Percentiles rank a stretch among this genome's conserved stretches.
phyloP scores from a whole-genome alignment of 1,140 invertebrate genomes.

The Bilobella aurantiaca region DNA sequence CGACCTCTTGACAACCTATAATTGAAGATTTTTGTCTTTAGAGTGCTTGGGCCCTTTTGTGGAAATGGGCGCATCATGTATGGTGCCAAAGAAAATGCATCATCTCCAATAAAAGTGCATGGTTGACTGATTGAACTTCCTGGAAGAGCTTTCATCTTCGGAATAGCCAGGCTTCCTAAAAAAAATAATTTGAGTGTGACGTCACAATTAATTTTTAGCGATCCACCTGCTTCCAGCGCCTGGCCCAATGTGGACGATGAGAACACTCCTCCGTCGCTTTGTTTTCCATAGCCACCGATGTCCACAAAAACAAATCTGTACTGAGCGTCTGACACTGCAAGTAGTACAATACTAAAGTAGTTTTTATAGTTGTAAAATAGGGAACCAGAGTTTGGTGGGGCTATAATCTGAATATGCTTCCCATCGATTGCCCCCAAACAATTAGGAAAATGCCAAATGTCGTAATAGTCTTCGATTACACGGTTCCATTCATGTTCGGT shows the following conservation, averaged over 20 bases:
- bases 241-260: neutral
- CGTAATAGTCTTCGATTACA: neutral
- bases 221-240: slow-evolving; percentile 11
- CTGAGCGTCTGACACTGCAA: slow-evolving; percentile 35
- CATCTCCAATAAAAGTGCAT: slow-evolving; percentile 36
- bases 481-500: neutral
- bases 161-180: slow-evolving; percentile 16
- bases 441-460: slow-evolving; percentile 37
- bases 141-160: slow-evolving; percentile 20
- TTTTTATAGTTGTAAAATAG: slow-evolving; percentile 43
- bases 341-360: slow-evolving; percentile 36
- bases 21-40: slow-evolving; percentile 14
- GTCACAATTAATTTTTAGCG: neutral
- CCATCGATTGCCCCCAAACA: slow-evolving; percentile 39
- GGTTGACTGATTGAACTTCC: neutral
- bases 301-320: slow-evolving; percentile 36
- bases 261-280: slow-evolving; percentile 23
- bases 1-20: slow-evolving; percentile 36
- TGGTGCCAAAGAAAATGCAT: slow-evolving; percentile 34
- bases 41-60: slow-evolving; percentile 16
- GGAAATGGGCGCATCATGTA: slow-evolving; percentile 40
- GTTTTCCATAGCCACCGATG: slow-evolving; percentile 35
- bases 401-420: slow-evolving; percentile 36
- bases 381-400: slow-evolving; percentile 37
- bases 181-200: neutral